Evolutionary conservation across 2,888 invertebrate species (phyloP).

Genomic region (Diplolepis rosae): DNA sequence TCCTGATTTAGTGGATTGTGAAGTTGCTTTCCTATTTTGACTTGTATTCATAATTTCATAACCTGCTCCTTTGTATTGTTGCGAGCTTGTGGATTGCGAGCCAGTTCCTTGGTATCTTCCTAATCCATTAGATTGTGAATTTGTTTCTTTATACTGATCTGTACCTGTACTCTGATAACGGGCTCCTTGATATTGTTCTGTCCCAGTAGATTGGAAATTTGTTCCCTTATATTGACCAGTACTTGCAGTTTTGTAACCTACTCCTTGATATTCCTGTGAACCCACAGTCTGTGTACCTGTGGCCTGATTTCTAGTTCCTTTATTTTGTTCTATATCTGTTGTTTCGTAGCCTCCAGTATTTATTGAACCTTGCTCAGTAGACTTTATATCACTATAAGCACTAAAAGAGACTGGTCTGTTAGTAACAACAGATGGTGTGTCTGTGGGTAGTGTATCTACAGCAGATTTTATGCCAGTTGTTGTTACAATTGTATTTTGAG

Average conservation of each 20-base stretch:
- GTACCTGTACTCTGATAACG: background rate
- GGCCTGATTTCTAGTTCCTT: too few relatives aligned
- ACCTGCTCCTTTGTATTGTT: background rate
- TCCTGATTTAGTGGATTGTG: constrained; percentile 36
- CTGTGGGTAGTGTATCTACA: constrained; percentile 7
- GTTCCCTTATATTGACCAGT: background rate
- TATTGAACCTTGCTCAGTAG: constrained; percentile 29
- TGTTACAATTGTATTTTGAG: constrained; percentile 41
- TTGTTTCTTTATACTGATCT: background rate
- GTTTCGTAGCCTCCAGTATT: too few relatives aligned
- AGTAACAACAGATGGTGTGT: constrained; percentile 35
- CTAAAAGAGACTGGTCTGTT: constrained; percentile 45
- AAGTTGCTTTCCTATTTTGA: constrained; percentile 36
- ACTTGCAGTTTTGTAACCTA: background rate
- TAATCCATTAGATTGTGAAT: background rate
- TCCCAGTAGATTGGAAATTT: background rate
- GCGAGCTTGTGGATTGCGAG: background rate
- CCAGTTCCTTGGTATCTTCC: background rate
- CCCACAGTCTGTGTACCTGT: too few relatives aligned
- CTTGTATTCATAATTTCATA: constrained; percentile 30
- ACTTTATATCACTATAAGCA: constrained; percentile 48
- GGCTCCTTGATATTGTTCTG: background rate
- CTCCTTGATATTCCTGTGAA: background rate
- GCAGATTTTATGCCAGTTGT: constrained; percentile 28
- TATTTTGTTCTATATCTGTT: too few relatives aligned